A percentile compares a stretch with the other conserved stretches of the same genome.
Conservation (phyloP, 1,140 invertebrate species). For the Drosophila nigromelanica region DNA sequence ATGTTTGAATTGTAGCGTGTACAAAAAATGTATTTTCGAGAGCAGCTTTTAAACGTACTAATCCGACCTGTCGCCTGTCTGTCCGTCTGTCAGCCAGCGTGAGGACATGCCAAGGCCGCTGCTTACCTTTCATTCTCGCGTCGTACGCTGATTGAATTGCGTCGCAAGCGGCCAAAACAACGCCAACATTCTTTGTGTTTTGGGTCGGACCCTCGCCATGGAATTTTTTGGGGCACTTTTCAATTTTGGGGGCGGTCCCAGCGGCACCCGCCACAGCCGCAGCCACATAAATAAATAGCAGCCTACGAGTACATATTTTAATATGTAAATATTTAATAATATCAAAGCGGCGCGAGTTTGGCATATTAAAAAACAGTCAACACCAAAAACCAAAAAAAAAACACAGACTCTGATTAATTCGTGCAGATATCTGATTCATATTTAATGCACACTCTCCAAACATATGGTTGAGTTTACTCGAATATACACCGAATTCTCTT, state of each 20-base stretch:
- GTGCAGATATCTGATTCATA: slow-evolving; percentile 39
- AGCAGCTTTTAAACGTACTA: slow-evolving; percentile 20
- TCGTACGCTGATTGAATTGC: slow-evolving; percentile 77
- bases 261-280: slow-evolving; percentile 1
- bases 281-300: slow-evolving; percentile 68
- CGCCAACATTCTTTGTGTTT: slow-evolving; percentile 40
- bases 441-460: slow-evolving; percentile 65
- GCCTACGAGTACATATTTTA: slow-evolving; percentile 63
- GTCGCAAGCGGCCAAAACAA: slow-evolving; percentile 28
- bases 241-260: slow-evolving; percentile 35
- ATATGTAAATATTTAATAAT: slow-evolving; percentile 82
- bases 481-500: neutral
- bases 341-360: slow-evolving; percentile 54
- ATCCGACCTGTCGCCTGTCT: slow-evolving; percentile 19
- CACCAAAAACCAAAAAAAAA: slow-evolving; percentile 17
- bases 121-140: slow-evolving; percentile 74
- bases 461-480: slow-evolving; percentile 49
- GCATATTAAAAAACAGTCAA: slow-evolving; percentile 64
- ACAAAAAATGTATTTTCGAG: slow-evolving; percentile 1
- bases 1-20: slow-evolving; percentile 14
- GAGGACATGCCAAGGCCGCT: slow-evolving; percentile 32
- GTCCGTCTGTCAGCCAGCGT: slow-evolving; percentile 11
- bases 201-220: slow-evolving; percentile 13
- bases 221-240: slow-evolving; percentile 55
- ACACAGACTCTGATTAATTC: slow-evolving; percentile 20